Evolutionary conservation across 1,140 invertebrate genomes (phyloP), one percentile per base, ranked within the genome.

Genomic region (Trichoplusia ni): DNA sequence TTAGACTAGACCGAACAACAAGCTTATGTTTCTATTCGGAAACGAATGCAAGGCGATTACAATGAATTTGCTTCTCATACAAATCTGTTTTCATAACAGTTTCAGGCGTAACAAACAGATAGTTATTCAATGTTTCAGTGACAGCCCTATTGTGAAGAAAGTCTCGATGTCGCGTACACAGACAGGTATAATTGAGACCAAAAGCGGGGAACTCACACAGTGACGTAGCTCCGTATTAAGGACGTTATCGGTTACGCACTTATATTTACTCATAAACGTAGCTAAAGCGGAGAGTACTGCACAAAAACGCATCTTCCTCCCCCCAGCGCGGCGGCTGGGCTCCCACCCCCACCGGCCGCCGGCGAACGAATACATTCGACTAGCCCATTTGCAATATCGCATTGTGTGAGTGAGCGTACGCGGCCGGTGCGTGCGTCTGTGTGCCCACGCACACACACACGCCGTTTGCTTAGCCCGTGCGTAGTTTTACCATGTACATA

Each of bases 321-420:
- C 69, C 65, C 53, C 38, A 4, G 2, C 8, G 13, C 9, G 31
- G n/a, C n/a, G 13, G 53, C 38, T 42, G 11, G 14, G 33, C 35
- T 78, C 82, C 77, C 84, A 79, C 73, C 71, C 70, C 76, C 72
- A 73, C 37, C 66, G 75, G 75, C 75, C 76, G 82, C 79, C 79
- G 83, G 81, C 79, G 83, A 85, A 85, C 82, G 84, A 89, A 86
- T 85, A 86, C 84, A 89, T 89, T 86, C 85, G 86, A 86, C 83
- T 87, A 90, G 85, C 86, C 87, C 83, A 87, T 90, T 88, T 87
- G 87, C 87, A 84, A 87, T 82, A 85, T 84, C 73, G 65, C 81
- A 84, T 88, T 86, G 84, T 90, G 84, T 88, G 87, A 76, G 87
- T 86, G 77, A 72, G 68, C 77, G 75, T 81, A 79, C 67, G 63